Evolutionary conservation across 2,113 vertebrate genomes (phyloP).

Genomic region (Amblyornis subalaris): DNA sequence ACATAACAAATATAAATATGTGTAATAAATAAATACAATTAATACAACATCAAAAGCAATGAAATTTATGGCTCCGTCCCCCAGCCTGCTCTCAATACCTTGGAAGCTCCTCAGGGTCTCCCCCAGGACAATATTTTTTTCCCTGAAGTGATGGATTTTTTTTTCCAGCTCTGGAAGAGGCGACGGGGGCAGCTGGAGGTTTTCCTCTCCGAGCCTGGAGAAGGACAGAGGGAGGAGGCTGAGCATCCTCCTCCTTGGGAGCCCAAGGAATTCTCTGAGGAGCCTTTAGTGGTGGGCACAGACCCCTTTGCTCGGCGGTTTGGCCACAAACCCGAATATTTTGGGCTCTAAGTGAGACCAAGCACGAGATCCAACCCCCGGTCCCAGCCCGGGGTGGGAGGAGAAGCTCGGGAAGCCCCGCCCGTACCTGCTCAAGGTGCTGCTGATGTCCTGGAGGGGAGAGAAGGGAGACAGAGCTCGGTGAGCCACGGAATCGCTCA

Average conservation of each 20-base stretch:
- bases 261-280: rapidly evolving
- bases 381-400: no score
- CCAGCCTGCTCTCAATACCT: background rate
- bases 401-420: background rate
- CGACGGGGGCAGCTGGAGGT: background rate
- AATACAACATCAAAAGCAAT: background rate
- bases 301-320: background rate
- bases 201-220: background rate
- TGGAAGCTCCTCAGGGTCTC: background rate
- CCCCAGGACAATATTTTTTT: background rate
- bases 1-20: background rate
- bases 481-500: rapidly evolving
- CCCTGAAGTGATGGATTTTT: background rate
- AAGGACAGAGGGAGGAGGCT: rapidly evolving
- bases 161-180: background rate
- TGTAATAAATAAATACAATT: no score
- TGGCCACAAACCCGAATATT: background rate
- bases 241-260: background rate
- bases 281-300: background rate
- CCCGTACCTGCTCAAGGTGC: background rate
- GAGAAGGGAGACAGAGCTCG: background rate
- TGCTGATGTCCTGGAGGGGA: background rate
- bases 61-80: rapidly evolving
- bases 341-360: background rate
- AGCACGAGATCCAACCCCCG: background rate